Conservation (phyloP, 2,888 invertebrate genomes). For the Eupeodes latifasciatus region DNA sequence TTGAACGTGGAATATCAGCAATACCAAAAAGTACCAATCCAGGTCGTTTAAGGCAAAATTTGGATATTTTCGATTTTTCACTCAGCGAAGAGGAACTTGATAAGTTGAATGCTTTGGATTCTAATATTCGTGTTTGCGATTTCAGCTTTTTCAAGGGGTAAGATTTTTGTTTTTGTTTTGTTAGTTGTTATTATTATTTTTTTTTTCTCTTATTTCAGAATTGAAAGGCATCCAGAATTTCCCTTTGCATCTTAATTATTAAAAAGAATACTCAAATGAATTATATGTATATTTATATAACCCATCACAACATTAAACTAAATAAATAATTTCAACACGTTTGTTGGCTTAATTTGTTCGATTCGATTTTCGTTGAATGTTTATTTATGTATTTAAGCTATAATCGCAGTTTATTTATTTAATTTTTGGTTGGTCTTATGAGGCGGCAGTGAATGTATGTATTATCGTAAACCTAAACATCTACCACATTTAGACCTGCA, state of each 20-base stretch:
- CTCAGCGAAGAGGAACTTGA: conserved; percentile 87
- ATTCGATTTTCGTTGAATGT: not conserved
- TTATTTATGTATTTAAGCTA: not conserved
- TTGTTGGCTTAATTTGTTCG: not conserved
- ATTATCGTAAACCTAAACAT: not conserved
- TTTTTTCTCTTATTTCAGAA: conserved; percentile 78
- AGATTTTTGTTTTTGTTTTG: conserved; percentile 56
- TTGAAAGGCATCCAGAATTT: conserved; percentile 89
- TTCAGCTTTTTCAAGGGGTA: conserved; percentile 89
- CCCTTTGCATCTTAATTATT: conserved; percentile 85
- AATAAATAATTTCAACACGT: not conserved
- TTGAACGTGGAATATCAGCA: conserved; percentile 89
- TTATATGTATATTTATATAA: conserved; percentile 3
- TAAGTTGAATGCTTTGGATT: conserved; percentile 87
- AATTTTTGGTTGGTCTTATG: not conserved
- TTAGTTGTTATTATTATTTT: not conserved
- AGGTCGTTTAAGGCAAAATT: conserved; percentile 89
- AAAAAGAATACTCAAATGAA: not conserved
- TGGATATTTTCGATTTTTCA: conserved; percentile 90
- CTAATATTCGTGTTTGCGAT: conserved; percentile 88
- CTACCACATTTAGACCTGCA: not conserved
- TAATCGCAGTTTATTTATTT: not conserved
- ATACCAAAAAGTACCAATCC: conserved; percentile 94
- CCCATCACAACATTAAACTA: not conserved
- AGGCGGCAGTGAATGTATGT: not conserved